phyloP scores from a whole-genome alignment of 1,140 invertebrate genomes.

The Papilio aristodemus region DNA sequence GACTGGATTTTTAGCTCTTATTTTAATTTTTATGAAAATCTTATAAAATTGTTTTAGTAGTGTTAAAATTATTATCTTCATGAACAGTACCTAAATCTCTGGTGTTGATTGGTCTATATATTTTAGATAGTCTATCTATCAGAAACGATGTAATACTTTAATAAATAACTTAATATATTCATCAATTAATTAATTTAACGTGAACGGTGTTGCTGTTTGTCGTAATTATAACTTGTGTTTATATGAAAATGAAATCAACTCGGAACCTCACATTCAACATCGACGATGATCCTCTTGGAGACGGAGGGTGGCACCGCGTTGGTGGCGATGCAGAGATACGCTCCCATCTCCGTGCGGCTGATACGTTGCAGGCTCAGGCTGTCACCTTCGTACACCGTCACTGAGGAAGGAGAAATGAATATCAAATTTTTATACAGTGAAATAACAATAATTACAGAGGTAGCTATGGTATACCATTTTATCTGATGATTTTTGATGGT shows the following conservation, averaged over 20 bases:
- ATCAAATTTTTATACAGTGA: not conserved
- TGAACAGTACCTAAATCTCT: too few species aligned
- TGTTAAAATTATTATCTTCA: too few species aligned
- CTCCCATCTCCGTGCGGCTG: constrained; percentile 92
- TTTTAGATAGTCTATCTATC: too few species aligned
- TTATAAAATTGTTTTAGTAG: not conserved
- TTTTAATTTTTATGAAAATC: not conserved
- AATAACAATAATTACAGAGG: not conserved
- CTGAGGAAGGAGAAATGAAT: constrained; percentile 67
- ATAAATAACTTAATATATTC: too few species aligned
- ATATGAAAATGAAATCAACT: not conserved
- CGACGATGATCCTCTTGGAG: constrained; percentile 92
- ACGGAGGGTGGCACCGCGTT: constrained; percentile 93
- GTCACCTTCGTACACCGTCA: constrained; percentile 89
- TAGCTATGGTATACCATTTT: too few species aligned
- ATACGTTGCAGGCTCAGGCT: constrained; percentile 91
- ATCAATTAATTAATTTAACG: too few species aligned
- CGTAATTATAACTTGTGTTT: not conserved
- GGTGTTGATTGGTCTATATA: too few species aligned
- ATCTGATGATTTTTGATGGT: too few species aligned
- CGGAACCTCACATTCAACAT: constrained; percentile 91
- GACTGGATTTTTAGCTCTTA: not conserved
- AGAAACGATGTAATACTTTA: too few species aligned
- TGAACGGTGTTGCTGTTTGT: too few species aligned
- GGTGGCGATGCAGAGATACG: constrained; percentile 90